Evolutionary conservation across 2,888 invertebrate species (phyloP), one percentile per base, ranked within the genome.

Genomic region (Microplitis manilae): DNA sequence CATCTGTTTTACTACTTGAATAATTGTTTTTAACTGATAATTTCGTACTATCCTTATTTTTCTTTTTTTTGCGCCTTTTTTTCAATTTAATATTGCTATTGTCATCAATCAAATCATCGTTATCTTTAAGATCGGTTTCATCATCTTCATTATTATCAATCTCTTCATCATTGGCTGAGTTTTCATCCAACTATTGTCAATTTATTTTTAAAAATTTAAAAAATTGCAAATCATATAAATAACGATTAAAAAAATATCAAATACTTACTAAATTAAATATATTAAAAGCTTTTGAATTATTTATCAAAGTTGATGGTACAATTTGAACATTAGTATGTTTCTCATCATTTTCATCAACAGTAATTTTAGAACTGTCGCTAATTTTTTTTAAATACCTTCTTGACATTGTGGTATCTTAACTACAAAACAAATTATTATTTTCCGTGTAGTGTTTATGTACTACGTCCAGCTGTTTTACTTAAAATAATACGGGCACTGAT

Each of bases 141-240:
- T 94, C 94, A 85, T 94, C 94, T 87, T 62, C 69, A 7, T 79
- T 77, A 20, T 79, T 77, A 13, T 75, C 73, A 1, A 64, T 77
- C n/a, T 94, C 93, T 6, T 93, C 93, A 88, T 94, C 94, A 81
- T 93, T 94, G 85, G 94, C 94, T 0, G 94, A 94, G 83, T 93
- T 92, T 85, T 94, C 92, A 89, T 94, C 94, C 75, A 94, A 88
- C 94, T 94, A 81, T 38, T 83, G 85, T 72, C 83, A 73, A 78
- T 77, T 71, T 75, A 68, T 65, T 78, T 64, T 2, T 15, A 38
- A 9, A 61, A 78, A 64, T 71, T 40, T 20, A 0, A 1, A 20
- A 20, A 39, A 73, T 62, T 60, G 8, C 15, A 7, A 30, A 4
- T 39, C 17, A 8, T 59, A 17, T 13, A 1, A 61, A 41, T 5